These are phyloP conservation scores for Pomacea canaliculata DNA, from an alignment of 2,888 invertebrate species.

Conservation along the genomic window DNA sequence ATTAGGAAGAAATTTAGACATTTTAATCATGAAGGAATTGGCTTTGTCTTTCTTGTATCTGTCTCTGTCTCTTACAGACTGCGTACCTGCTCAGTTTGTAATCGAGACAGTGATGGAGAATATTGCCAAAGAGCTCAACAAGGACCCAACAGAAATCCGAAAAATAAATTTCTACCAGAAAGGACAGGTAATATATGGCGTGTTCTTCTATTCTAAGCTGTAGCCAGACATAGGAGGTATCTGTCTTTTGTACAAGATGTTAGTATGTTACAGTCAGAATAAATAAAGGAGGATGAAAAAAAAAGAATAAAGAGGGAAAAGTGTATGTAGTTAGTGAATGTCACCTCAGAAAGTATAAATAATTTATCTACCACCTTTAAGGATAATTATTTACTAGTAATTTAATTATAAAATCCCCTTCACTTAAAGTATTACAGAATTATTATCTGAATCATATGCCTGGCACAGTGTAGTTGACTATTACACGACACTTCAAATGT, in stretches of 20 bases:
- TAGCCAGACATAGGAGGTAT: neutral
- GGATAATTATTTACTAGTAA: neutral
- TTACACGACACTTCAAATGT: neutral
- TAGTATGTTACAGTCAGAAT: too few species aligned
- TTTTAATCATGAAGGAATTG: too few species aligned
- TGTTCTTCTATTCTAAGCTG: neutral
- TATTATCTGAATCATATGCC: neutral
- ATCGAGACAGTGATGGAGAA: conserved; percentile 72
- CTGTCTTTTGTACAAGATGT: conserved; percentile 52
- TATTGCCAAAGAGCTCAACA: conserved; percentile 64
- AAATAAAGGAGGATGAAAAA: too few species aligned
- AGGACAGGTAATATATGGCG: conserved; percentile 45
- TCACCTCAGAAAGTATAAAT: too few species aligned
- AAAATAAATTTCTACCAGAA: conserved; percentile 56
- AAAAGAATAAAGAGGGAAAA: too few species aligned
- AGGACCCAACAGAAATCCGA: conserved; percentile 66
- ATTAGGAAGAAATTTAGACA: too few species aligned
- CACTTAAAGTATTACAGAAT: too few species aligned
- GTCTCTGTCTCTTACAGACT: conserved; percentile 34
- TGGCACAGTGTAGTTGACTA: neutral
- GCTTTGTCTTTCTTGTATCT: too few species aligned
- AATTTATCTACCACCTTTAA: too few species aligned
- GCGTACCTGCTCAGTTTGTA: conserved; percentile 64
- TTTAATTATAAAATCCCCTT: too few species aligned
- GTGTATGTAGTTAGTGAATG: too few species aligned